Evolutionary conservation across 2,888 invertebrate genomes (phyloP), one percentile per base, ranked within the genome.

Genomic region (Cepaea hortensis): DNA sequence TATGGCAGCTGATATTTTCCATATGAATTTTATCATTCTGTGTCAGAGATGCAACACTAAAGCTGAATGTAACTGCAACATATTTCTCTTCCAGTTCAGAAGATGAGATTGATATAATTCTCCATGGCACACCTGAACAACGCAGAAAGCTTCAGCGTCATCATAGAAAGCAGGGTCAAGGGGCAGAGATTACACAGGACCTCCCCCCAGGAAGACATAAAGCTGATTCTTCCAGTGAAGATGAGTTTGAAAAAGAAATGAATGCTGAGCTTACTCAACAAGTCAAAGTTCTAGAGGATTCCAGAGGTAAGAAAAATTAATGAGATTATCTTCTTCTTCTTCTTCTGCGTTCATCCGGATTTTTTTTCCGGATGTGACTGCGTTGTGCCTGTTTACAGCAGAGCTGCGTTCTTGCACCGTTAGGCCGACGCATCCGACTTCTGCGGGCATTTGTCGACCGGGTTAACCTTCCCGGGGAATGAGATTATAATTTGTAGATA

Each of bases 211-310:
- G 46, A 23, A 62, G 77, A n/a, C 81, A 76, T 11, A 73, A 86
- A 15, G 85, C 87, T 7, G 55, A 88, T 62, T 91, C 91, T 3
- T 92, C 93, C 9, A 93, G 92, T 90, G 93, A 93, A 85, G 93
- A 93, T 91, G 94, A 94, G 35, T 94, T 94, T 91, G 94, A 94
- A 88, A 93, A 92, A 85, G 93, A 94, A 88, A 94, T 94, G 94
- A 91, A 92, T 73, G 89, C 89, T n/a, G 94, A 94, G 87, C 89
- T 94, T 1, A 90, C 91, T 89, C 88, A 90, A 6, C 92, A 90
- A 61, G 91, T 94, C 65, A 86, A 90, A 86, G 88, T 90, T 46
- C 55, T 94, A 35, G 93, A 93, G 88, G 81, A 86, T 20, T 77
- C 87, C 76, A 90, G 91, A 89, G 88, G 87, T 86, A 13, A 35